Conservation (phyloP, 2,797 vertebrate species). For the Eospalax fontanierii region DNA sequence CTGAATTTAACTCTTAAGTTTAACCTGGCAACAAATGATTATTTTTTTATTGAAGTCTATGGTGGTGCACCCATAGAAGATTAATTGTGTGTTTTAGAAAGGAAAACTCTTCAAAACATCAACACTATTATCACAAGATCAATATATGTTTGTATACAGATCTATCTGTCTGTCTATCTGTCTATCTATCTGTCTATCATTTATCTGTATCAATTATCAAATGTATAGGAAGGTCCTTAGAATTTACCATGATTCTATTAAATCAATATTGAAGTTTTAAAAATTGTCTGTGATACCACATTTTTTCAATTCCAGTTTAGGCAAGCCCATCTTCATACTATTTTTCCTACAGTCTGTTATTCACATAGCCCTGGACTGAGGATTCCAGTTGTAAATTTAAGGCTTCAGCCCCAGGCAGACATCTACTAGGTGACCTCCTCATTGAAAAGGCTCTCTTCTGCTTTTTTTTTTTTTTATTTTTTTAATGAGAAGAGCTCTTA, state of each 20-base stretch:
- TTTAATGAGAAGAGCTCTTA: no score
- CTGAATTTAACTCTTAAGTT: conserved; percentile 64
- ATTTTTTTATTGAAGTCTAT: conserved; percentile 23
- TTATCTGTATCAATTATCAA: neutral
- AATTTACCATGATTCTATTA: conserved; percentile 44
- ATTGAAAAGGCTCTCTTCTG: neutral
- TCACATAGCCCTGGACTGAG: neutral
- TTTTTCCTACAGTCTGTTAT: neutral
- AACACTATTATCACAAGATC: neutral
- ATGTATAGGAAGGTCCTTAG: conserved; percentile 7
- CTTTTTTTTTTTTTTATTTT: conserved; percentile 16
- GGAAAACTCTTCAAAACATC: neutral
- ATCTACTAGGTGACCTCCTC: neutral
- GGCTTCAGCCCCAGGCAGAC: neutral
- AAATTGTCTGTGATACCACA: neutral
- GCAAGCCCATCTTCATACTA: neutral
- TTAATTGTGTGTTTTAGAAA: conserved; percentile 46
- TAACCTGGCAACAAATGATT: neutral
- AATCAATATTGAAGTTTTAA: conserved; percentile 5
- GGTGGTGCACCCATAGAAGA: conserved; percentile 57
- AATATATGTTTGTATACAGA: neutral
- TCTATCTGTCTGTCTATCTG: neutral
- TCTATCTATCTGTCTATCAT: neutral
- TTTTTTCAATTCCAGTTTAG: neutral
- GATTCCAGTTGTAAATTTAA: neutral